Evolutionary conservation across 2,888 invertebrate genomes (phyloP), one percentile per base, ranked within the genome.

Genomic region (Euplexia lucipara): DNA sequence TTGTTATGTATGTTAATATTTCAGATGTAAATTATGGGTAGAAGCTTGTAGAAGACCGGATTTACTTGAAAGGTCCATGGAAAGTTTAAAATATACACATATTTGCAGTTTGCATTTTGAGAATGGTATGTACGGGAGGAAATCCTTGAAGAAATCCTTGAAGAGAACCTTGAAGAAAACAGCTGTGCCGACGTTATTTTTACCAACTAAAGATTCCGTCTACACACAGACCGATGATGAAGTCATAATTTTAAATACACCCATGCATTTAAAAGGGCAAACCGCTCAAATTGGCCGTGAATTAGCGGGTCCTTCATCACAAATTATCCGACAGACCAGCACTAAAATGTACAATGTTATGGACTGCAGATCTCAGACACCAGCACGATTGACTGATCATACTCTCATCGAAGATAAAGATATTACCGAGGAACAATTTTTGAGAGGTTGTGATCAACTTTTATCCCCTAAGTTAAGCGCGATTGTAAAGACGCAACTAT

Each of bases 101-200:
- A 35, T 78, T 30, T 75, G 77, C 52, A 65, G 72, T 58, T 60
- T 72, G 39, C 78, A 75, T 69, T 78, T 78, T 62, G 64, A 69
- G 37, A 45, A 20, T 0, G n/a, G 6, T 41, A 74, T 76, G 75
- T 74, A 76, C n/a, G 69, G 56, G n/a, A 54, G 59, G 26, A 60
- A 49, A 56, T 39, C 37, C 6, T 32, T 67, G 45, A 64, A 70
- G 53, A 69, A 59, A 72, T n/a, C n/a, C n/a, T n/a, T n/a, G n/a
- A n/a, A n/a, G n/a, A n/a, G n/a, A n/a, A n/a, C n/a, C n/a, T n/a
- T n/a, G n/a, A n/a, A n/a, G n/a, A n/a, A n/a, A n/a, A 70, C 78
- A 66, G 82, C 82, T 59, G 67, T 67, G 16, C 58, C 58, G 42
- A 56, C 42, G 7, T 51, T 73, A 53, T 20, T 41, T 47, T 59